A percentile compares a stretch with the other conserved stretches of the same genome.
These are phyloP conservation scores for Clusia tigrina DNA, from an alignment of 2,888 invertebrate species.

Conservation along the genomic window DNA sequence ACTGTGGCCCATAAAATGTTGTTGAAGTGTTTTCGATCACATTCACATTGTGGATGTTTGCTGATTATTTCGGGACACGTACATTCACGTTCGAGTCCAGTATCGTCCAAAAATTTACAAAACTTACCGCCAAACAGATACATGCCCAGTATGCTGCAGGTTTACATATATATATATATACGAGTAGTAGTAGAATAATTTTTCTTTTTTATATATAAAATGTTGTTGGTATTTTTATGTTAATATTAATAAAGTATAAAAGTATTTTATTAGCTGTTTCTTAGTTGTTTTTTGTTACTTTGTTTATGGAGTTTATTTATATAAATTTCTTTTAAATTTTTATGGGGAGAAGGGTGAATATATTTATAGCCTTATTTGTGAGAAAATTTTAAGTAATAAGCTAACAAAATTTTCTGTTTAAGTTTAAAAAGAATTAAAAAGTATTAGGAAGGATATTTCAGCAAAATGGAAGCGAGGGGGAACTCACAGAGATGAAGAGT, in stretches of 20 bases:
- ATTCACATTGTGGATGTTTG: constrained; percentile 89
- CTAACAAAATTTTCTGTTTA: background rate
- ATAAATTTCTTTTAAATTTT: background rate
- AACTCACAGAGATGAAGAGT: no score
- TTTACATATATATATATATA: constrained; percentile 37
- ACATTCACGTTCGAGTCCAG: constrained; percentile 85
- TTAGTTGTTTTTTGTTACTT: background rate
- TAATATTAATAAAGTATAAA: constrained; percentile 34
- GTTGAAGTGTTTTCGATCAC: constrained; percentile 99
- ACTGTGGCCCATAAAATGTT: constrained; percentile 97
- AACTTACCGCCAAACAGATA: constrained; percentile 99
- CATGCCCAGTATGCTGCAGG: constrained; percentile 96
- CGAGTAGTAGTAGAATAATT: constrained; percentile 29
- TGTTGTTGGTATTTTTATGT: constrained; percentile 32
- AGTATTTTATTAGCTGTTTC: background rate
- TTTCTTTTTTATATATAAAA: constrained; percentile 31
- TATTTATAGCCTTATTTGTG: constrained; percentile 17
- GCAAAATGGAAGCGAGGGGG: no score
- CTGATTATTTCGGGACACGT: constrained; percentile 91
- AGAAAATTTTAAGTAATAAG: background rate
- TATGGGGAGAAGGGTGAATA: background rate
- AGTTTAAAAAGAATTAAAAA: no score
- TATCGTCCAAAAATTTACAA: constrained; percentile 94
- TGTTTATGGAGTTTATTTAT: constrained; percentile 7
- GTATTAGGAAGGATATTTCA: no score